Evolutionary conservation across 2,888 invertebrate species (phyloP).

Genomic region (Archips crataeganus): DNA sequence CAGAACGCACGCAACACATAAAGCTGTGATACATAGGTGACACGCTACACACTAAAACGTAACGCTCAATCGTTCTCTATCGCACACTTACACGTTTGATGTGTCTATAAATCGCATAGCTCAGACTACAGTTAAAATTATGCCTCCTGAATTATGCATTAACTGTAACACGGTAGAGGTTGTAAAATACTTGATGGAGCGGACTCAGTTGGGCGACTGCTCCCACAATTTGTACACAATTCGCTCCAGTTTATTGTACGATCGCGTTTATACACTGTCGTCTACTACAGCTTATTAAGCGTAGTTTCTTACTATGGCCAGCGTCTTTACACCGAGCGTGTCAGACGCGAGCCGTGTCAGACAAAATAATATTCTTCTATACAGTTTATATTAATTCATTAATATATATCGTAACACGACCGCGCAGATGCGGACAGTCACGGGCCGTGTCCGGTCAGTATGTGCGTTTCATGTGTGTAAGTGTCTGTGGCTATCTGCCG

Average conservation of each 20-base stretch:
- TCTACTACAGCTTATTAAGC: conserved; percentile 64
- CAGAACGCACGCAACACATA: conserved; percentile 18
- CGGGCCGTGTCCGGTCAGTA: too few relatives aligned
- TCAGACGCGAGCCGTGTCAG: too few relatives aligned
- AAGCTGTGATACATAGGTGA: conserved; percentile 17
- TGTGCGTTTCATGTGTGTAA: too few relatives aligned
- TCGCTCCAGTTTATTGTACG: conserved; percentile 61
- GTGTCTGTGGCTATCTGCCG: too few relatives aligned
- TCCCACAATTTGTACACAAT: conserved; percentile 53
- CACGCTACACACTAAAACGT: conserved; percentile 9
- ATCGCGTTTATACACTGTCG: conserved; percentile 60
- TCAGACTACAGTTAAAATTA: conserved; percentile 76
- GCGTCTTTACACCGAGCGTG: too few relatives aligned
- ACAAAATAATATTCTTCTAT: too few relatives aligned
- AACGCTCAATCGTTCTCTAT: conserved; percentile 30
- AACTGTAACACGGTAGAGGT: conserved; percentile 65
- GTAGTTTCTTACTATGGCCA: conserved; percentile 49
- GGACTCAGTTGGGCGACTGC: conserved; percentile 40
- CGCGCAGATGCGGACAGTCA: too few relatives aligned
- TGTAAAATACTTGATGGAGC: conserved; percentile 61
- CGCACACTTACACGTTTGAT: conserved; percentile 65
- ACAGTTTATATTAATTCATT: too few relatives aligned
- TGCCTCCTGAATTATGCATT: conserved; percentile 81
- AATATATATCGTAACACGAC: too few relatives aligned
- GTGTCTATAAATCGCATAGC: conserved; percentile 72